These are phyloP conservation scores for Amia ocellicauda DNA, from an alignment of 2,113 vertebrate species.

Conservation along the genomic window DNA sequence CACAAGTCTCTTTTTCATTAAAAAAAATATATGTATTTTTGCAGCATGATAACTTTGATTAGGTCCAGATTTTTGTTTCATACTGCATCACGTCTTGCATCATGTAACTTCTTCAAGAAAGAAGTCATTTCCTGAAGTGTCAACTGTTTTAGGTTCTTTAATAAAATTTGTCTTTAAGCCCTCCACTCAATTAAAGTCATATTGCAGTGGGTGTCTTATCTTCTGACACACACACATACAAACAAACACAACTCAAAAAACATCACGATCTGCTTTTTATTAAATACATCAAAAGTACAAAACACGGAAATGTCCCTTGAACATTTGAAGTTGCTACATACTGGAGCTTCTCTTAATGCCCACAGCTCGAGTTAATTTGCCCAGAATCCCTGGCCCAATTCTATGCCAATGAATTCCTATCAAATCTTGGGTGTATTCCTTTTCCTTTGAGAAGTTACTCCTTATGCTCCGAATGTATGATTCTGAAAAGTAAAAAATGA, in stretches of 20 bases:
- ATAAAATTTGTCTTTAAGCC: no score
- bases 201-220: no score
- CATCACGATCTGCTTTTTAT: slow-evolving; percentile 19
- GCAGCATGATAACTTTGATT: no score
- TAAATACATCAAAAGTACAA: slow-evolving; percentile 17
- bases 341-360: slow-evolving; percentile 46
- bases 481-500: slow-evolving; percentile 56
- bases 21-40: no score
- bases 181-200: no score
- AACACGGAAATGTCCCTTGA: neutral
- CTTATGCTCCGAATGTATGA: slow-evolving; percentile 62
- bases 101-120: no score
- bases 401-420: slow-evolving; percentile 56
- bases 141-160: no score
- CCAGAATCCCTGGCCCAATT: slow-evolving; percentile 40
- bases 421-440: slow-evolving; percentile 55
- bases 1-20: no score
- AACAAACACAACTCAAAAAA: slow-evolving; percentile 9
- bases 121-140: no score
- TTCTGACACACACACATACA: neutral
- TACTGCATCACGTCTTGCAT: no score
- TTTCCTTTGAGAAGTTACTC: slow-evolving; percentile 55
- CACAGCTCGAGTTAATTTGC: slow-evolving; percentile 38
- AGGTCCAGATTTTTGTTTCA: no score
- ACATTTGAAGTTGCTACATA: neutral